phyloP scores from a whole-genome alignment of 2,797 vertebrate genomes.

The Channallabes apus region DNA sequence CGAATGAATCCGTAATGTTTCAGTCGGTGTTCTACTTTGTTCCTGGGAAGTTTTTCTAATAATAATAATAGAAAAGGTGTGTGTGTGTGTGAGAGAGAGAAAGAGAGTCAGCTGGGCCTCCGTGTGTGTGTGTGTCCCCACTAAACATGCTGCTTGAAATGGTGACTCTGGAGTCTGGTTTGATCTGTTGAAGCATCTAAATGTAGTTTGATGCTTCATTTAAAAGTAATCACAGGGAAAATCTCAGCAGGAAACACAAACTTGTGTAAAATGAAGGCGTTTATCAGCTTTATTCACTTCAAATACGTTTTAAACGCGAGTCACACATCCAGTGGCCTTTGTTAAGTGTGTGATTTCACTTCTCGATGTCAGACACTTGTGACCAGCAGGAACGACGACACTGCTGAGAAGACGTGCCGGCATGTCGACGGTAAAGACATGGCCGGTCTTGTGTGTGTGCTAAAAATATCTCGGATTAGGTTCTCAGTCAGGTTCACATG shows the following conservation, averaged over 20 bases:
- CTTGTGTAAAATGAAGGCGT: background rate
- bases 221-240: background rate
- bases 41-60: background rate
- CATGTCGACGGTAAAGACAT: background rate
- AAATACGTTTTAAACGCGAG: background rate
- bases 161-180: constrained; percentile 1
- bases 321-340: background rate
- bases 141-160: constrained; percentile 16
- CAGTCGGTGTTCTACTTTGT: background rate
- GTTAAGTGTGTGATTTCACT: background rate
- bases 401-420: background rate
- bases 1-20: too few relatives aligned
- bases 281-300: background rate
- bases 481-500: background rate
- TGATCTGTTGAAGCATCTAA: background rate
- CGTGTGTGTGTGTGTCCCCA: background rate
- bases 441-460: background rate
- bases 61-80: background rate
- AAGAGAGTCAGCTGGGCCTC: too few relatives aligned
- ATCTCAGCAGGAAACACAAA: background rate
- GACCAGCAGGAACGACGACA: background rate
- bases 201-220: background rate
- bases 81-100: too few relatives aligned
- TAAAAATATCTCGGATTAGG: background rate
- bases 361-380: background rate